Evolutionary conservation across 2,797 vertebrate species (phyloP).

Genomic region (Triplophysa yarkandensis): DNA sequence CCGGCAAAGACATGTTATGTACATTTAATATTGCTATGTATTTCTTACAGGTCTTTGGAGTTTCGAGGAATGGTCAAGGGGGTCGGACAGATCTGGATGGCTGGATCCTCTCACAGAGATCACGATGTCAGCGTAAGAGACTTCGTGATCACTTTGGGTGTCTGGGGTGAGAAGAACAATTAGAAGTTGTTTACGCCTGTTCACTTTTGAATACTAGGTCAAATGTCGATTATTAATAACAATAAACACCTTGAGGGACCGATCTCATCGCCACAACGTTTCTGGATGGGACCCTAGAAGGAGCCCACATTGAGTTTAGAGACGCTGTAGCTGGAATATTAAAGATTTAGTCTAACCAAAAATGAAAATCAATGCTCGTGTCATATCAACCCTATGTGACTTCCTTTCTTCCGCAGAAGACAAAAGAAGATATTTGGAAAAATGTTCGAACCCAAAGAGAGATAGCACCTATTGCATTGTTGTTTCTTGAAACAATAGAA

Average conservation of each 20-base stretch:
- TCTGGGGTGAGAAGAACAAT: constrained; percentile 61
- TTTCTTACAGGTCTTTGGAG: constrained; percentile 69
- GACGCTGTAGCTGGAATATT: too few relatives aligned
- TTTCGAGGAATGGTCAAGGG: constrained; percentile 60
- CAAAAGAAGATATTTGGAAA: too few relatives aligned
- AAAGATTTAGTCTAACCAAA: too few relatives aligned
- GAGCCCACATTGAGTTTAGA: too few relatives aligned
- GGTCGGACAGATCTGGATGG: constrained; percentile 73
- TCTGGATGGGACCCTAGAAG: constrained; percentile 27
- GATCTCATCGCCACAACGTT: background rate
- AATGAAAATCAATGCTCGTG: too few relatives aligned
- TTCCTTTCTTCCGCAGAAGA: too few relatives aligned
- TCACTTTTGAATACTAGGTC: background rate
- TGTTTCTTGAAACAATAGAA: too few relatives aligned
- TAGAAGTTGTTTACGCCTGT: background rate
- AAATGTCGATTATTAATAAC: too few relatives aligned
- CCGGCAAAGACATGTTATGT: background rate
- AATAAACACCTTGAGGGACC: constrained; percentile 15
- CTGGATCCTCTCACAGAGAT: constrained; percentile 77
- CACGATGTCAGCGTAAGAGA: constrained; percentile 81
- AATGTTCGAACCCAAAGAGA: too few relatives aligned
- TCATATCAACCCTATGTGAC: too few relatives aligned
- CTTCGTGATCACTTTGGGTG: constrained; percentile 75
- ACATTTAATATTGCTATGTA: background rate
- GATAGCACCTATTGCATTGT: too few relatives aligned